Conservation (phyloP, 2,888 invertebrate genomes). For the Drosophila hamatofila region DNA sequence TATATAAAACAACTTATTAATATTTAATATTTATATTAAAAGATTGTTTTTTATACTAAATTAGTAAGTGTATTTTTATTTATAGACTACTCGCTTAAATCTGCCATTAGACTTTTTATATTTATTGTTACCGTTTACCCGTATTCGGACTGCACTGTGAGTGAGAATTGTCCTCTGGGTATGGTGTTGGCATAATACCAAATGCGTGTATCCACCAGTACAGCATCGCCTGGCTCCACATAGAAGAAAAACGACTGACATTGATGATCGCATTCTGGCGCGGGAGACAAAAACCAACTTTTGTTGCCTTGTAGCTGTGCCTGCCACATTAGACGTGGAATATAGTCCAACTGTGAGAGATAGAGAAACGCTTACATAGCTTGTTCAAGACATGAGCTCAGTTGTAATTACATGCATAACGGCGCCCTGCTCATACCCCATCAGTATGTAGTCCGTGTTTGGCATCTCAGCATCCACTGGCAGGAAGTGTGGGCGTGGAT, state of each 20-base stretch:
- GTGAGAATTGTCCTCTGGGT: conserved; percentile 92
- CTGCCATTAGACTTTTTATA: conserved; percentile 19
- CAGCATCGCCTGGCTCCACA: conserved; percentile 94
- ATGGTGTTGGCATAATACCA: conserved; percentile 97
- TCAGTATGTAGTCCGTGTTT: conserved; percentile 95
- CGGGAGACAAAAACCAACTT: conserved; percentile 93
- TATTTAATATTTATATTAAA: background rate
- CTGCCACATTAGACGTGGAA: conserved; percentile 96
- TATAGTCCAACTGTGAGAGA: conserved; percentile 92
- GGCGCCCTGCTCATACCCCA: conserved; percentile 96
- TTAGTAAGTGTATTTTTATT: conserved; percentile 22
- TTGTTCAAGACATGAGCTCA: background rate
- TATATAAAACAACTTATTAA: background rate
- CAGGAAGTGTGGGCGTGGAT: conserved; percentile 93
- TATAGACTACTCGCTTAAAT: background rate
- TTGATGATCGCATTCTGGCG: conserved; percentile 93
- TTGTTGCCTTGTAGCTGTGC: conserved; percentile 95
- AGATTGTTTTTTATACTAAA: background rate
- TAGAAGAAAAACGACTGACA: conserved; percentile 91
- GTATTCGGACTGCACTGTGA: conserved; percentile 96
- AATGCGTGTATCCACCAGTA: conserved; percentile 94
- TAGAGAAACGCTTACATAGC: background rate
- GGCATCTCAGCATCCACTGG: conserved; percentile 95
- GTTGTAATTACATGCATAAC: conserved; percentile 92
- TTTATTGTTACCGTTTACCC: conserved; percentile 86